Conservation (phyloP, 2,888 invertebrate species). For the Drosophila kambysellisi region DNA sequence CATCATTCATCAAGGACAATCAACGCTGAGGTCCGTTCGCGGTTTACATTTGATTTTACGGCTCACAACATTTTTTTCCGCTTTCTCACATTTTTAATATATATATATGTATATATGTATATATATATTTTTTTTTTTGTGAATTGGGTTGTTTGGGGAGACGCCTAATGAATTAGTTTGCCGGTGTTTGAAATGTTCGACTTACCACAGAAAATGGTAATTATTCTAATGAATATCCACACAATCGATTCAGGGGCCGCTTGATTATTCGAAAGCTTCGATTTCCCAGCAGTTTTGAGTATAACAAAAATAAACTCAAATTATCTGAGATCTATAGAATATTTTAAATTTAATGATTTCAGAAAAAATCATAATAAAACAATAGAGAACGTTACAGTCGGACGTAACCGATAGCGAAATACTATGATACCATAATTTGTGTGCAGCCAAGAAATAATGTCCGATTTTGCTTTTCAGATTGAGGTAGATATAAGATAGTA, state of each 20-base stretch:
- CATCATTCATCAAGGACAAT: conserved; percentile 71
- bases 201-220: conserved; percentile 2
- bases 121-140: conserved; percentile 1
- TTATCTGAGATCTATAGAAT: neutral
- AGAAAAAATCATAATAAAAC: neutral
- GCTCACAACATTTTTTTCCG: conserved; percentile 25
- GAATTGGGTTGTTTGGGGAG: neutral
- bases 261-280: neutral
- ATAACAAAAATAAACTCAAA: neutral
- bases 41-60: conserved; percentile 58
- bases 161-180: conserved; percentile 52
- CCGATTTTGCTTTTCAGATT: too few species aligned
- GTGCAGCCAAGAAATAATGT: too few species aligned
- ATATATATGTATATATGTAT: too few species aligned
- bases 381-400: too few species aligned
- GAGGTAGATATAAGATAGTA: too few species aligned
- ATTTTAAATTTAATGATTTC: neutral
- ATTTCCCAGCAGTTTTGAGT: neutral
- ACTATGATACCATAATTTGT: too few species aligned
- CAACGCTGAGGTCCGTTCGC: conserved; percentile 59
- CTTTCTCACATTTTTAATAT: conserved; percentile 8
- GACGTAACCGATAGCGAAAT: too few species aligned
- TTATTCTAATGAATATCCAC: conserved; percentile 52
- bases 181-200: conserved; percentile 7
- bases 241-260: neutral